phyloP scores from a whole-genome alignment of 2,888 invertebrate genomes.

The Cetonia aurata region DNA sequence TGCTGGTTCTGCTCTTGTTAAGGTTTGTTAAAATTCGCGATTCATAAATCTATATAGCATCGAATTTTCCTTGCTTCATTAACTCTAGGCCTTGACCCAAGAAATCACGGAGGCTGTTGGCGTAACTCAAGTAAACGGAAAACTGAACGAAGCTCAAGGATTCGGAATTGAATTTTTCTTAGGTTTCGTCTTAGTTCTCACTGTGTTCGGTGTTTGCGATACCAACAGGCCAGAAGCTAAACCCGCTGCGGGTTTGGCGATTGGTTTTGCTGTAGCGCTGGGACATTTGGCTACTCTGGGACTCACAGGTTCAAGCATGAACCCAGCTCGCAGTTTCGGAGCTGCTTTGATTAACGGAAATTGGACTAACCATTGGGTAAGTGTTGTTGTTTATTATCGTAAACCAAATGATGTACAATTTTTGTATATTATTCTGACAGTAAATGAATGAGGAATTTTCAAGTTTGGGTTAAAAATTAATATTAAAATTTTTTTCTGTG shows the following conservation, averaged over 20 bases:
- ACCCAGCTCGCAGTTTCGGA: conserved; percentile 91
- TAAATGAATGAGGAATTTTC: too few relatives aligned
- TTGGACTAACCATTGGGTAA: conserved; percentile 89
- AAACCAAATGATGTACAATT: too few relatives aligned
- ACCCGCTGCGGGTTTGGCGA: conserved; percentile 86
- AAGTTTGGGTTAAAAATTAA: too few relatives aligned
- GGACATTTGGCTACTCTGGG: conserved; percentile 89
- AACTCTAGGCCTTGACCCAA: conserved; percentile 76
- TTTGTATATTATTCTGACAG: too few relatives aligned
- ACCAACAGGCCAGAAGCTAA: conserved; percentile 83
- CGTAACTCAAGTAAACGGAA: conserved; percentile 51
- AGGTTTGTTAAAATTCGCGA: conserved; percentile 68
- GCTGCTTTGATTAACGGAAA: conserved; percentile 82
- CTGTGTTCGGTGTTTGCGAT: conserved; percentile 92
- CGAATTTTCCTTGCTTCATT: neutral
- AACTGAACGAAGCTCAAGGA: conserved; percentile 81
- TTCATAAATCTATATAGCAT: neutral
- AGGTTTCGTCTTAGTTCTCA: conserved; percentile 88
- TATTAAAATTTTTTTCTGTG: too few relatives aligned
- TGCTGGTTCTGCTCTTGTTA: conserved; percentile 81
- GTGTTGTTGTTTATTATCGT: conserved; percentile 48
- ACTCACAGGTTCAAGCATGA: conserved; percentile 92
- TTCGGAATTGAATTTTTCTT: conserved; percentile 92
- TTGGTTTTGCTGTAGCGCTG: conserved; percentile 87
- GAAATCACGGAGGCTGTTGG: conserved; percentile 70